Base-by-base conservation (phyloP, 2,113 vertebrate genomes). In the Sylvia atricapilla region DNA sequence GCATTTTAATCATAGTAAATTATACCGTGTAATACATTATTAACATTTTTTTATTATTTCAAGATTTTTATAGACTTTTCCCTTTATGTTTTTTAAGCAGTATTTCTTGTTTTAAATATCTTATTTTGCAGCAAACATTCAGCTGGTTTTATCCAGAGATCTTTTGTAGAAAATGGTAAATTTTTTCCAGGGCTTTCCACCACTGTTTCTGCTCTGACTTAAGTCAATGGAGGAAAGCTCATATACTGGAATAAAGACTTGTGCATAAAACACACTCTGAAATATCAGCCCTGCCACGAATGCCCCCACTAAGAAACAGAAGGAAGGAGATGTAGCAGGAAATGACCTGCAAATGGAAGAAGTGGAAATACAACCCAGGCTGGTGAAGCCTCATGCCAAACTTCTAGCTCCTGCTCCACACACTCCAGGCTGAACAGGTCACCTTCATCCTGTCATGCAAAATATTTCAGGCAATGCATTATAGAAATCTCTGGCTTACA, bases 401-500 rank as follows among this genome's bases (percentile, higher is more conserved):
- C 47, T 70, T 77, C 37, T 46, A 16, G 13, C 7, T 21, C 12
- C 16, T 72, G 20, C 28, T 69, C 41, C 33, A 27, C 37, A 68
- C 16, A 60, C 35, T 35, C 30, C 31, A 41, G 63, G 58, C n/a
- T 18, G 25, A 89, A 53, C 73, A 37, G 23, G 19, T 59, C n/a
- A 22, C n/a, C 60, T 81, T 83, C 43, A 49, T 66, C 30, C 46
- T 78, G 15, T 39, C 18, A 7, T 3, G 6, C 53, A 60, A 91
- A 70, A 44, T 44, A 25, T 52, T 90, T 81, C 46, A 56, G 59
- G 19, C 3, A 11, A 30, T 0, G 0, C 5, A 5, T 67, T 70
- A 24, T 5, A 7, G 21, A 67, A 53, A 27, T 37, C 47, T 88
- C 39, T 63, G 50, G 11, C 39, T 66, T 80, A 49, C 18, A 62